phyloP scores from a whole-genome alignment of 1,140 invertebrate genomes.

The Tetramorium alpestre region DNA sequence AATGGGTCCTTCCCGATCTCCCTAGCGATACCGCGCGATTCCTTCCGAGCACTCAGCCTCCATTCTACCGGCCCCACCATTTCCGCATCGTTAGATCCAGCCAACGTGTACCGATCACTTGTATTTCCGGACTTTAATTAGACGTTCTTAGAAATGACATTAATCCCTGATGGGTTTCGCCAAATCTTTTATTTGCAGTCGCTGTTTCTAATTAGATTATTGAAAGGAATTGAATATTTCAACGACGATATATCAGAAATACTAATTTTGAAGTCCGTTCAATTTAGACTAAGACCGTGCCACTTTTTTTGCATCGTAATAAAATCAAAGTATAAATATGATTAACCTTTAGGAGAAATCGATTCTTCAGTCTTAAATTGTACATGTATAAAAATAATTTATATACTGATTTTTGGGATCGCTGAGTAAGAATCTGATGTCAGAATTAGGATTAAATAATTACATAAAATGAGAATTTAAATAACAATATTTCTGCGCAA shows the following conservation, averaged over 20 bases:
- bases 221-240: background rate
- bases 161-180: background rate
- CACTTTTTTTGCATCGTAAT: background rate
- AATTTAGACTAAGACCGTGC: background rate
- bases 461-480: too few species aligned
- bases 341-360: background rate
- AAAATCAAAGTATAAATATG: background rate
- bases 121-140: constrained; percentile 71
- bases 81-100: constrained; percentile 64
- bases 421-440: too few species aligned
- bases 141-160: constrained; percentile 64
- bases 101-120: constrained; percentile 19
- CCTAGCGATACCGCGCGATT: constrained; percentile 64
- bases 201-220: constrained; percentile 23
- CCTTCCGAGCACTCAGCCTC: constrained; percentile 8
- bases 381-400: too few species aligned
- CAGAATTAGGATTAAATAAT: too few species aligned
- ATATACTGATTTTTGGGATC: too few species aligned
- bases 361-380: too few species aligned
- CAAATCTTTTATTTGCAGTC: constrained; percentile 16
- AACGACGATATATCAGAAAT: background rate
- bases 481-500: too few species aligned
- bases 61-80: constrained; percentile 9
- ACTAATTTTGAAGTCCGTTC: background rate
- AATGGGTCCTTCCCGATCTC: constrained; percentile 71